A percentile compares a stretch with the other conserved stretches of the same genome.
phyloP scores from a whole-genome alignment of 37 sponge, comb jelly and placozoan genomes.

The Hormiphora californensis region DNA sequence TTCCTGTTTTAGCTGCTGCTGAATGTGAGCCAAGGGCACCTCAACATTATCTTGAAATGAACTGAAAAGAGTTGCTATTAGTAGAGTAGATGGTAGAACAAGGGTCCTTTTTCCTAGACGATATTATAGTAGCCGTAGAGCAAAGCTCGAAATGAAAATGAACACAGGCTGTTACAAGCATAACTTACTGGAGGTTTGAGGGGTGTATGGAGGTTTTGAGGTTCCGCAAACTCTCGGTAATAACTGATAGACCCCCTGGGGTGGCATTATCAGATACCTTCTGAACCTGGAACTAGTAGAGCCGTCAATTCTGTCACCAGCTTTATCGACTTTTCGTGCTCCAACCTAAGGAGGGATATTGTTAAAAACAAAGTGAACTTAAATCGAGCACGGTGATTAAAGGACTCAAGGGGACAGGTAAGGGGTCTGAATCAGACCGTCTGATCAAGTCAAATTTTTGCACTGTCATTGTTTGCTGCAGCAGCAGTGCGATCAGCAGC shows the following conservation, averaged over 20 bases:
- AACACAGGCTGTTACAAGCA: neutral
- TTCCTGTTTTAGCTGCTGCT: conserved; percentile 66
- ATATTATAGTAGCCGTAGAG: too few relatives aligned
- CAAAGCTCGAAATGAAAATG: neutral
- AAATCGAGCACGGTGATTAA: too few relatives aligned
- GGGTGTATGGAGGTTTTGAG: neutral
- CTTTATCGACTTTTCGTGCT: conserved; percentile 28
- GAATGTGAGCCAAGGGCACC: conserved; percentile 71
- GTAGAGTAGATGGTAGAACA: too few relatives aligned
- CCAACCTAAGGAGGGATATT: neutral
- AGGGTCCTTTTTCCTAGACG: neutral
- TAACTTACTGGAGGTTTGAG: conserved; percentile 20
- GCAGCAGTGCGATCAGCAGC: too few relatives aligned
- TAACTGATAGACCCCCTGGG: too few relatives aligned
- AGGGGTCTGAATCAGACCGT: too few relatives aligned
- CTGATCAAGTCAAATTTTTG: too few relatives aligned
- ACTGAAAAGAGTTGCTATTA: conserved; percentile 48
- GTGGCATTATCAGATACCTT: too few relatives aligned
- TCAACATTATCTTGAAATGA: conserved; percentile 66
- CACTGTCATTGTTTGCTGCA: too few relatives aligned
- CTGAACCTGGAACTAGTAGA: neutral
- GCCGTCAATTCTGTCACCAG: conserved; percentile 1
- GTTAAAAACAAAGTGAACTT: too few relatives aligned
- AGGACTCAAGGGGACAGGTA: too few relatives aligned
- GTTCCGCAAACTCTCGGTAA: neutral